phyloP scores from a whole-genome alignment of 2,888 invertebrate species.

The Notocelia uddmanniana region DNA sequence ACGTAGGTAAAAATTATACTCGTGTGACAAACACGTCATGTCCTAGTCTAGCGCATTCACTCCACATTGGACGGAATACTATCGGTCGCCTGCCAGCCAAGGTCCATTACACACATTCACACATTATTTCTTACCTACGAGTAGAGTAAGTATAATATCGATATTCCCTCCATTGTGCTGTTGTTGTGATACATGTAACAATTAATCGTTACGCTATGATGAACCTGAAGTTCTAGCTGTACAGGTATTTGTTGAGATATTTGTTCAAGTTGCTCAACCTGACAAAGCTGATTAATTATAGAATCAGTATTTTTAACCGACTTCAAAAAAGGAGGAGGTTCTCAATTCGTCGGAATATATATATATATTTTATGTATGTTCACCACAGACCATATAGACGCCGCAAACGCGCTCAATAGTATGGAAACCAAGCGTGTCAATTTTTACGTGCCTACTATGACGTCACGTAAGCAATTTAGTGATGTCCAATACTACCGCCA shows the following conservation, averaged over 20 bases:
- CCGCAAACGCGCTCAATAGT: too few species aligned
- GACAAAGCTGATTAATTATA: too few species aligned
- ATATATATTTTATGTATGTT: too few species aligned
- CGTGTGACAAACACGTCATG: neutral
- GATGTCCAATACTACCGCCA: too few species aligned
- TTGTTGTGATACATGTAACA: constrained; percentile 19
- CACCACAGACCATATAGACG: too few species aligned
- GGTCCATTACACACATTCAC: constrained; percentile 34
- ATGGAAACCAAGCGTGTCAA: too few species aligned
- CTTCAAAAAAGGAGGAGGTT: too few species aligned
- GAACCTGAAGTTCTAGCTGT: constrained; percentile 5
- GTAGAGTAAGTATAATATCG: neutral
- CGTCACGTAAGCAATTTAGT: too few species aligned
- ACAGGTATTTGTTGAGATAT: neutral
- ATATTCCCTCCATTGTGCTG: constrained; percentile 32
- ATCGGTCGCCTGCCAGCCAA: constrained; percentile 34
- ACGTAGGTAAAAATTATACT: neutral
- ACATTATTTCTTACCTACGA: constrained; percentile 21
- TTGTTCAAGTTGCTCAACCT: neutral
- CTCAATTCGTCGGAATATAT: too few species aligned
- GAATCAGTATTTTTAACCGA: too few species aligned
- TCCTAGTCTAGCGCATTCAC: constrained; percentile 14
- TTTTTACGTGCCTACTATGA: too few species aligned
- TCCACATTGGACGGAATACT: constrained; percentile 15
- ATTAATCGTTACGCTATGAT: constrained; percentile 37